Base-by-base conservation (phyloP, 2,888 invertebrate species). In the Scaptomyza cyrtandrae region DNA sequence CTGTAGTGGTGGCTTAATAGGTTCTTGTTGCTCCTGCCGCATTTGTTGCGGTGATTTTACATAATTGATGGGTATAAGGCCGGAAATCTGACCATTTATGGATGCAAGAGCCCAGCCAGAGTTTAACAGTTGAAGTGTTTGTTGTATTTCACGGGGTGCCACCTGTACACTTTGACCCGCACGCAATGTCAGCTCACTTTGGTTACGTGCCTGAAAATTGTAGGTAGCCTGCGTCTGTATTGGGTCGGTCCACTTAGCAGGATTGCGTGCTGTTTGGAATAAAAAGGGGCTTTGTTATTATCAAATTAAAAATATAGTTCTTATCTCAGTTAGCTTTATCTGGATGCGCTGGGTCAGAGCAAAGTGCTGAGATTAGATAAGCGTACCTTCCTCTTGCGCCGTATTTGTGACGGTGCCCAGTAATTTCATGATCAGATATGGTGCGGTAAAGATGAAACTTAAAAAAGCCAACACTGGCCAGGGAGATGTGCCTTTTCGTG, bases 401-500 rank as follows among this genome's bases (percentile, higher is more conserved):
- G 91, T 92, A 43, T 90, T 92, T 19, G 93, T 92, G 1, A 94
- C 91, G 0, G 93, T 93, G 29, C 94, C 95, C 68, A 98, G 92
- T 91, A 98, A 94, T 91, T 95, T 96, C 93, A 97, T 96, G 70
- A 98, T 95, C 49, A 99, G 93, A 93, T 98, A 99, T 0, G 99
- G 99, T 10, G 97, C 98, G 0, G 97, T 97, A 55, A 98, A 94
- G 49, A 98, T 95, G 59, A 98, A 95, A 3, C 96, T 96, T 86
- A 98, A 94, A 93, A 99, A 98, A 82, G 98, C 94, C 3, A 98
- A 90, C 11, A 98, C 95, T 0, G 98, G 97, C 98, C 98, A 98
- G 53, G 94, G 94, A 3, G 96, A 95, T 41, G 93, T 92, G 6
- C 91, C 91, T 53, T 87, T 90, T 3, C 77, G 86, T 0, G 91